A percentile compares a stretch with the other conserved stretches of the same genome.
Conservation (phyloP, 1,140 invertebrate genomes). For the Zaprionus kolodkinae region DNA sequence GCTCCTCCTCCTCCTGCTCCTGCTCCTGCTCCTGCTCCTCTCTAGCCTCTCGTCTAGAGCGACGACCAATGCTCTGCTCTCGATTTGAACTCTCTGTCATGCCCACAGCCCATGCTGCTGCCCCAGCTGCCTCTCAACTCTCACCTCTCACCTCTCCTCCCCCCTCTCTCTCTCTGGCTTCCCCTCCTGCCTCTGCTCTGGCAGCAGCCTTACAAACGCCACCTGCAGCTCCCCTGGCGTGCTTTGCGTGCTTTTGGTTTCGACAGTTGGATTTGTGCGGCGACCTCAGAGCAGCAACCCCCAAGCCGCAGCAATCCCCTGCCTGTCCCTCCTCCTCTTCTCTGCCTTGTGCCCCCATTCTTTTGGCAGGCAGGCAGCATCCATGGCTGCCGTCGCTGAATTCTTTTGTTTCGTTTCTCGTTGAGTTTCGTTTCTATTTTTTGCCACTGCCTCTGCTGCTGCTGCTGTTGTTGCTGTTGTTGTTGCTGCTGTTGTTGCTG, state of each 20-base stretch:
- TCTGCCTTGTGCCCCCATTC: not conserved
- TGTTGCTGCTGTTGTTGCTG: conserved; percentile 1
- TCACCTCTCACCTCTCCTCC: too few species aligned
- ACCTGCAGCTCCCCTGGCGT: conserved; percentile 64
- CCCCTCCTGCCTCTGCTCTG: not conserved
- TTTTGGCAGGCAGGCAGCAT: conserved; percentile 45
- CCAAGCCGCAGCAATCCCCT: conserved; percentile 21
- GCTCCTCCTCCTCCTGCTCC: not conserved
- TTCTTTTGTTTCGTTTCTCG: conserved; percentile 68
- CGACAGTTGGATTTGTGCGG: conserved; percentile 78
- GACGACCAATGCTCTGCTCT: conserved; percentile 25
- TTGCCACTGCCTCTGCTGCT: conserved; percentile 21
- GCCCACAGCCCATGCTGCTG: not conserved
- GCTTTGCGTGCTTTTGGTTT: conserved; percentile 80
- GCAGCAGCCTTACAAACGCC: conserved; percentile 59
- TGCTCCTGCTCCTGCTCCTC: not conserved
- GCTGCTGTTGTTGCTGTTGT: not conserved
- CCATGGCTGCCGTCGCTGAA: conserved; percentile 41
- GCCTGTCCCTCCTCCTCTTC: not conserved
- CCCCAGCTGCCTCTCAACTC: not conserved
- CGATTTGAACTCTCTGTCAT: conserved; percentile 40
- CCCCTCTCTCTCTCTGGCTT: not conserved
- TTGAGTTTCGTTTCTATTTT: conserved; percentile 49
- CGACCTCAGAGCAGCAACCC: conserved; percentile 69
- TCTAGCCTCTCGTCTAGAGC: too few species aligned